Evolutionary conservation across 2,797 vertebrate species (phyloP).

Genomic region (Gadopsis marmoratus): DNA sequence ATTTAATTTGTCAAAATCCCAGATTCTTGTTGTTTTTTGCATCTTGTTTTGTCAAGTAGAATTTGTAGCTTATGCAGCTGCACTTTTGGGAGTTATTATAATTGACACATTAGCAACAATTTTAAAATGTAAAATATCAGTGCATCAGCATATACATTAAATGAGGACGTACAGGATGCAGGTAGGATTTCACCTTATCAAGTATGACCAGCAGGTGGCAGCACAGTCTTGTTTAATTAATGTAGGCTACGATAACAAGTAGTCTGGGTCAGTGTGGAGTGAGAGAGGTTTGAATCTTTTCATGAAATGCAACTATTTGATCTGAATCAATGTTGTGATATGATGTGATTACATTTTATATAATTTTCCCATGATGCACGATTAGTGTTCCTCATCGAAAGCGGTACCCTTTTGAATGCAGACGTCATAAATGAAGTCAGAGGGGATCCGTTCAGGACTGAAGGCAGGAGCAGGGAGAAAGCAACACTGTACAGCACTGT

Average conservation of each 20-base stretch:
- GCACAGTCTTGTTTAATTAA: background rate
- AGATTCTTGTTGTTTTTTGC: background rate
- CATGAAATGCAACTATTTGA: background rate
- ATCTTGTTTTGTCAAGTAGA: background rate
- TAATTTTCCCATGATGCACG: background rate
- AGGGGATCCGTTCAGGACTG: background rate
- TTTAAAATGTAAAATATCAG: background rate
- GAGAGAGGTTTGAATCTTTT: background rate
- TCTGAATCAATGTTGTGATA: background rate
- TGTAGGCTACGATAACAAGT: background rate
- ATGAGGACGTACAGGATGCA: background rate
- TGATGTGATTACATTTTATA: background rate
- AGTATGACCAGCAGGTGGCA: conserved; percentile 45
- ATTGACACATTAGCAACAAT: background rate
- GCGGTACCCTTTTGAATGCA: background rate
- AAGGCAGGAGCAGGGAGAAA: background rate
- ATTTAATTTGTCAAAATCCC: background rate
- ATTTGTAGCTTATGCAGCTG: background rate
- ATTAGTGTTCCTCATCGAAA: background rate
- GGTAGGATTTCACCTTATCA: background rate
- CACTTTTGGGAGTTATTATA: background rate
- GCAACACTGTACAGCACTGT: background rate
- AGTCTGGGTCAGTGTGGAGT: background rate
- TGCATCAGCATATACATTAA: background rate
- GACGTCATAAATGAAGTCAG: conserved; percentile 6